Conservation (phyloP, 2,888 invertebrate genomes). For the Pterobdella sp. region DNA sequence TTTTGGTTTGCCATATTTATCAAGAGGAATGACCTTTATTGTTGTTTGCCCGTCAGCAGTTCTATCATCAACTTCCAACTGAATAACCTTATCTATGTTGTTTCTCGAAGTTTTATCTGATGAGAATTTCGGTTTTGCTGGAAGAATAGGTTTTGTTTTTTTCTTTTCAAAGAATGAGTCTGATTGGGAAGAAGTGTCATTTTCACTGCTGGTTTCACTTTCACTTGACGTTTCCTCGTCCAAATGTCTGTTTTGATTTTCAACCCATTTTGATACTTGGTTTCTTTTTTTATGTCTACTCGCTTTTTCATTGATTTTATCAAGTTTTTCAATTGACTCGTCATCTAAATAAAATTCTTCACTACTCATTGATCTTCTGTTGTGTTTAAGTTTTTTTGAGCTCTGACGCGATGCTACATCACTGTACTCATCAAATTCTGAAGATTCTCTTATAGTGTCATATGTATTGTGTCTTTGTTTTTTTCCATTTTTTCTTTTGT, state of each 20-base stretch:
- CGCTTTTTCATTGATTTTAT: neutral
- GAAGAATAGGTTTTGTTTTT: slow-evolving; percentile 19
- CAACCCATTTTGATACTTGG: slow-evolving; percentile 18
- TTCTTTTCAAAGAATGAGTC: neutral
- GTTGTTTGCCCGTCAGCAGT: slow-evolving; percentile 24
- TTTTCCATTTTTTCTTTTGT: neutral
- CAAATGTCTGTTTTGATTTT: neutral
- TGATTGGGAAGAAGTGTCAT: neutral
- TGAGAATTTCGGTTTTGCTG: slow-evolving; percentile 14
- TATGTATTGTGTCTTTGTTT: slow-evolving; percentile 1
- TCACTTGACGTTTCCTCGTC: neutral
- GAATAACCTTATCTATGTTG: slow-evolving; percentile 28
- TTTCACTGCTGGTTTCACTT: slow-evolving; percentile 30
- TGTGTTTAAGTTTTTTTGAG: neutral
- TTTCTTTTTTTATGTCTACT: slow-evolving; percentile 10
- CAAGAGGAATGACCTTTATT: slow-evolving; percentile 27
- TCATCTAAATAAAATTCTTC: slow-evolving; percentile 39
- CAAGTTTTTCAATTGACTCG: slow-evolving; percentile 35
- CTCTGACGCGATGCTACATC: neutral
- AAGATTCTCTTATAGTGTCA: slow-evolving; percentile 20
- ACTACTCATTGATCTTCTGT: slow-evolving; percentile 26
- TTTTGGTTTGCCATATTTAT: slow-evolving; percentile 16
- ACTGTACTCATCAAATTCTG: slow-evolving; percentile 10
- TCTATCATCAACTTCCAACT: slow-evolving; percentile 29
- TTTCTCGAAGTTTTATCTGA: slow-evolving; percentile 8